Evolutionary conservation across 2,113 vertebrate species (phyloP).

Genomic region (Cairina moschata): DNA sequence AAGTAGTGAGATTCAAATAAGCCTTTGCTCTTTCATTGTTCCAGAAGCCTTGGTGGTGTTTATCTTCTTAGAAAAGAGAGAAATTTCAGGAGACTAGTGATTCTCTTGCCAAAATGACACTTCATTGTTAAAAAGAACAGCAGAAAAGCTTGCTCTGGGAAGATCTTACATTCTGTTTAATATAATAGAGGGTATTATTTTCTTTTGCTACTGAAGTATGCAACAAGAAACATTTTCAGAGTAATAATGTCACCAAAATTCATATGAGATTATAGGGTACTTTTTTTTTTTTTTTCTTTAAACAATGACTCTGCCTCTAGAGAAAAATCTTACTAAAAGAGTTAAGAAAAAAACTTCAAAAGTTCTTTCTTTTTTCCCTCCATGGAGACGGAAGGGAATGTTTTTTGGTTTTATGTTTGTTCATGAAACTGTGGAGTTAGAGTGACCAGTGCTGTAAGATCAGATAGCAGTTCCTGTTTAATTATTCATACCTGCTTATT

Average conservation of each 20-base stretch:
- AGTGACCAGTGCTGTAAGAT: background rate
- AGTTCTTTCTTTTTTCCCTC: background rate
- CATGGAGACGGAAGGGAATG: background rate
- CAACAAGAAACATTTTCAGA: slow-evolving; percentile 6
- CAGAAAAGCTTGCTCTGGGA: background rate
- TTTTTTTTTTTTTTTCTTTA: background rate
- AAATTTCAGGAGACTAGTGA: background rate
- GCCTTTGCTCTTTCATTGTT: background rate
- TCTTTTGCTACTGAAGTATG: background rate
- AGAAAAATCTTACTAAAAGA: background rate
- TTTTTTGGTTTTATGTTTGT: background rate
- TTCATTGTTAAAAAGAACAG: slow-evolving; percentile 4
- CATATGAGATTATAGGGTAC: background rate
- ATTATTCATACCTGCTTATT: background rate
- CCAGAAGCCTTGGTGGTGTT: background rate
- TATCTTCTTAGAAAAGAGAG: background rate
- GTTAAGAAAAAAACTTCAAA: background rate
- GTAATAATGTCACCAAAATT: background rate
- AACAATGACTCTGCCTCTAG: background rate
- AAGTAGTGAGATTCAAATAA: background rate
- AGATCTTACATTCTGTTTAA: background rate
- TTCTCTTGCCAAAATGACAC: background rate
- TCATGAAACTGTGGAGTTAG: background rate
- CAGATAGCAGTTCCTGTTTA: background rate
- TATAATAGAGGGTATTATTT: slow-evolving; percentile 5